phyloP scores from a whole-genome alignment of 2,888 invertebrate species.

The Aspidiotus rigidus region DNA sequence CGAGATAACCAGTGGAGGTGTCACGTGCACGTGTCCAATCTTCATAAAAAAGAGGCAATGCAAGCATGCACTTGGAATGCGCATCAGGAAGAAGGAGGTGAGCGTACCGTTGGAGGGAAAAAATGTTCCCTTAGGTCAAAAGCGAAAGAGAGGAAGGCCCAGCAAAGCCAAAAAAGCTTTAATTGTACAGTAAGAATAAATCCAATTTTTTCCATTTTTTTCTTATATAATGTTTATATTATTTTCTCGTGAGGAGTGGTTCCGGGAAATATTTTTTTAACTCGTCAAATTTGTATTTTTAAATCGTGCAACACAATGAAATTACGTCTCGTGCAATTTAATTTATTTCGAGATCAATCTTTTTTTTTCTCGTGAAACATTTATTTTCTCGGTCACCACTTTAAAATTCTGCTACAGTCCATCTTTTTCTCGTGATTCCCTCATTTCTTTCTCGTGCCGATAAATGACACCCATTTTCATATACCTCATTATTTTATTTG shows the following conservation, averaged over 20 bases:
- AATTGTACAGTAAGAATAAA: not conserved
- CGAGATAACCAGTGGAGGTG: not conserved
- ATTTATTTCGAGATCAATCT: not conserved
- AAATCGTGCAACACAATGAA: not conserved
- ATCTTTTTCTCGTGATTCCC: conserved; percentile 1
- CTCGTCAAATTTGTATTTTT: not conserved
- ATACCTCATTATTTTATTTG: no score
- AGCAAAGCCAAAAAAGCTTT: not conserved
- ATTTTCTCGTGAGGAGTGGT: not conserved
- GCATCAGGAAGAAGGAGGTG: not conserved
- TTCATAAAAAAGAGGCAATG: not conserved
- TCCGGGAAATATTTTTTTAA: not conserved
- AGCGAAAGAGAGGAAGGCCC: not conserved
- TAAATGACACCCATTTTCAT: not conserved
- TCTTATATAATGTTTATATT: not conserved
- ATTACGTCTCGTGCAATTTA: not conserved
- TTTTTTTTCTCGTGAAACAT: not conserved
- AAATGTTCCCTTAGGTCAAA: not conserved
- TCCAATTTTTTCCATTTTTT: not conserved
- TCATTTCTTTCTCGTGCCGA: not conserved
- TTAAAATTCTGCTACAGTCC: not conserved
- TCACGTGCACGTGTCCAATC: not conserved
- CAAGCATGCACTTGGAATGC: not conserved
- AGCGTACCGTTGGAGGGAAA: not conserved
- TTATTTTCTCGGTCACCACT: not conserved